Evolutionary conservation across 2,888 invertebrate genomes (phyloP).

Genomic region (Elmis aenea): DNA sequence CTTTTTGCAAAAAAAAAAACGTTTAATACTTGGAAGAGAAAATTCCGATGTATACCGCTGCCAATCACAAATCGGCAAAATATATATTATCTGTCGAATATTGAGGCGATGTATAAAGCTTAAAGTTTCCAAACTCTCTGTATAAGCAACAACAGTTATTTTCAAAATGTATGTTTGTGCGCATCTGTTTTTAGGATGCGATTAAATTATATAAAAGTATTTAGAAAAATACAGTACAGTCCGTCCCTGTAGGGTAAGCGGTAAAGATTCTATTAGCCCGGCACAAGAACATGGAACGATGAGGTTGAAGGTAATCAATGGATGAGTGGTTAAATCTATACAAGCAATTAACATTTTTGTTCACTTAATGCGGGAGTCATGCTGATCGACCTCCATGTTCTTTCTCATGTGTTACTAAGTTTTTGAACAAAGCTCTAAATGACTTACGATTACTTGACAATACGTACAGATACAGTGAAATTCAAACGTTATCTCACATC

Average conservation of each 20-base stretch:
- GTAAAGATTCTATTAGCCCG: conserved; percentile 2
- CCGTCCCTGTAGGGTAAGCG: conserved; percentile 1
- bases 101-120: too few species aligned
- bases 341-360: conserved; percentile 44
- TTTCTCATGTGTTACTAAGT: background rate
- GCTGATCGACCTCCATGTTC: conserved; percentile 29
- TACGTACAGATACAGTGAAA: conserved; percentile 2
- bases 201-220: too few species aligned
- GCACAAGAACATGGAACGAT: conserved; percentile 1
- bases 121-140: too few species aligned
- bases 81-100: too few species aligned
- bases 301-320: conserved; percentile 34
- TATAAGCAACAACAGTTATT: too few species aligned
- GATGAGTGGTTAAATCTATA: conserved; percentile 42
- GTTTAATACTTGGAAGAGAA: too few species aligned
- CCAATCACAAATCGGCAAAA: too few species aligned
- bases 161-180: too few species aligned
- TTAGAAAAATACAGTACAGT: too few species aligned
- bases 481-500: background rate
- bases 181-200: too few species aligned
- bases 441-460: conserved; percentile 1
- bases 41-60: too few species aligned
- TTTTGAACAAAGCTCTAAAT: background rate
- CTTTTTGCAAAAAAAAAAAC: too few species aligned
- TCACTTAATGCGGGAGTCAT: conserved; percentile 35